Evolutionary conservation across 2,888 invertebrate species (phyloP).

Genomic region (Hypolimnas misippus): DNA sequence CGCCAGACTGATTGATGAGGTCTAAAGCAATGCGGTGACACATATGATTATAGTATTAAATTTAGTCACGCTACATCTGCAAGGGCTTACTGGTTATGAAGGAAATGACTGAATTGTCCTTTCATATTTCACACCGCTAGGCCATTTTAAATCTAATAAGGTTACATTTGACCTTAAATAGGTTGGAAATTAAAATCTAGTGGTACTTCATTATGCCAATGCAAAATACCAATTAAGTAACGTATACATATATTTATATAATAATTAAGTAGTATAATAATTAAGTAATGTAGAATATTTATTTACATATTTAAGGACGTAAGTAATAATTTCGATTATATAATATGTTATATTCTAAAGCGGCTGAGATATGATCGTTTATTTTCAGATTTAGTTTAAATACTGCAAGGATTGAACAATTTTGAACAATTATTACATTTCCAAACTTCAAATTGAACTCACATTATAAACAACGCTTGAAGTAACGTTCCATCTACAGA

Average conservation of each 20-base stretch:
- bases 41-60: conserved; percentile 27
- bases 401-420: no score
- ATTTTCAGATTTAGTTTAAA: background rate
- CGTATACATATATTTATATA: background rate
- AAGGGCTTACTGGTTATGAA: conserved; percentile 22
- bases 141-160: background rate
- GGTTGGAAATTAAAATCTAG: background rate
- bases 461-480: no score
- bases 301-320: no score
- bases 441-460: no score
- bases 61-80: conserved; percentile 38
- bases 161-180: background rate
- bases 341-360: no score
- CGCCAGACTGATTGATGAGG: conserved; percentile 27
- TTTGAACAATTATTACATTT: no score
- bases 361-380: background rate
- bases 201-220: background rate
- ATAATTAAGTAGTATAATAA: no score
- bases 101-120: conserved; percentile 21
- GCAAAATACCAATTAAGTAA: background rate
- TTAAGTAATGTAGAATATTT: no score
- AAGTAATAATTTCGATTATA: no score
- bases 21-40: conserved; percentile 29
- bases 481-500: no score
- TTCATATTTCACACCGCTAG: conserved; percentile 11